Evolutionary conservation across 2,888 invertebrate genomes (phyloP).

Genomic region (Melinaea menophilus): DNA sequence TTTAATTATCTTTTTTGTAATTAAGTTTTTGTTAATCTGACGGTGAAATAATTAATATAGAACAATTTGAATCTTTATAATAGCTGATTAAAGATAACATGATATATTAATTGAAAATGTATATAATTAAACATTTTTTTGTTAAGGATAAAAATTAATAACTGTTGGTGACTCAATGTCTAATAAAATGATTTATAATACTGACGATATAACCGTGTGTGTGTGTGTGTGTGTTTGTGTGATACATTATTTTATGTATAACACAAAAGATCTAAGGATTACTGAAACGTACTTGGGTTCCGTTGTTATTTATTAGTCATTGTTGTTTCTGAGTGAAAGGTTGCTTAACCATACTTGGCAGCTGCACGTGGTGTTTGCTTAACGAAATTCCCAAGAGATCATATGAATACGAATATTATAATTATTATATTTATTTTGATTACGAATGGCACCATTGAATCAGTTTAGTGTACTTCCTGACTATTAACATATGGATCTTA

Average conservation of each 20-base stretch:
- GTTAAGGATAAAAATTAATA: no score
- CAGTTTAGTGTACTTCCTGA: not conserved
- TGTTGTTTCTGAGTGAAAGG: slow-evolving; percentile 27
- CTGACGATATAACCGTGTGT: no score
- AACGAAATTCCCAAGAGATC: slow-evolving; percentile 19
- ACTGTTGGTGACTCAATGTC: no score
- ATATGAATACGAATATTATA: not conserved
- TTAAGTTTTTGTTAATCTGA: slow-evolving; percentile 66
- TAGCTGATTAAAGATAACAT: slow-evolving; percentile 23
- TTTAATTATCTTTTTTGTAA: slow-evolving; percentile 74
- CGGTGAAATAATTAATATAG: slow-evolving; percentile 49
- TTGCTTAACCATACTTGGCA: slow-evolving; percentile 18
- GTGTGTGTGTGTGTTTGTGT: not conserved
- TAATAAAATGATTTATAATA: no score
- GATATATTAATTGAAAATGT: slow-evolving; percentile 13
- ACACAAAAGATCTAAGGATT: slow-evolving; percentile 6
- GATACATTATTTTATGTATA: not conserved
- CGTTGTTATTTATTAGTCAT: slow-evolving; percentile 21
- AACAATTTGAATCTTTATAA: slow-evolving; percentile 24
- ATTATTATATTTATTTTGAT: not conserved
- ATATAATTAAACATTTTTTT: slow-evolving; percentile 4
- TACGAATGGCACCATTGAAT: not conserved
- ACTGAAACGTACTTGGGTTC: slow-evolving; percentile 8
- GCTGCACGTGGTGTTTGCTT: slow-evolving; percentile 30
- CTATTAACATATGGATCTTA: not conserved